Evolutionary conservation across 2,113 vertebrate genomes (phyloP), one percentile per base, ranked within the genome.

Genomic region (Tringa solitaria): DNA sequence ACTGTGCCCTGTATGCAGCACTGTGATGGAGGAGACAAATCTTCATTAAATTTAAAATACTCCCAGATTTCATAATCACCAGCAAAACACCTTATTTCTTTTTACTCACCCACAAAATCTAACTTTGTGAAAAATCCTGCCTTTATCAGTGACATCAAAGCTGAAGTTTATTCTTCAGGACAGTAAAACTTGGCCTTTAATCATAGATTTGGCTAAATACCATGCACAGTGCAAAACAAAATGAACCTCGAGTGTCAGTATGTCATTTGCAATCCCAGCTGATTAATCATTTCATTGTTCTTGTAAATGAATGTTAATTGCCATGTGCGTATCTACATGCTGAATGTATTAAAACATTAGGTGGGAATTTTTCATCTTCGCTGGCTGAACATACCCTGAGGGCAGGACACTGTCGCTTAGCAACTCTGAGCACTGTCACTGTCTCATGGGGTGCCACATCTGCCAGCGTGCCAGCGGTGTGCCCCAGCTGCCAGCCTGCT

Each of bases 281-380:
- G 93, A 96, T 92, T 93, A 93, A 94, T 96, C 63, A 64, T 72
- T 81, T 70, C 35, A 2, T 85, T 80, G 93, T 88, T 93, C 63
- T 59, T 12, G 21, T 54, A 86, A 96, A 87, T 67, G 72, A 87
- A 43, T 51, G 67, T 12, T 96, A 93, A 96, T 95, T 90, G 78
- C 67, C 67, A 26, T 10, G 23, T 70, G 61, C 3, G 0, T 37
- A 16, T 69, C 53, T 90, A 20, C 64, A 17, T 28, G 48, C 21
- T 1, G 0, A 74, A 7, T 9, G 30, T 64, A 45, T 69, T 73
- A 16, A 81, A 76, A 50, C 2, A 4, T 9, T 74, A 69, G 57
- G 89, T 85, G 85, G 72, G 70, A 46, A 54, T 24, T 80, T 75
- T 87, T 81, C 45, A 22, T 30, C 78, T 61, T 74, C 8, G 0